Percentiles rank a stretch among this genome's conserved stretches.
Conservation (phyloP, 2,113 vertebrate species). For the Chelonoidis abingdonii region DNA sequence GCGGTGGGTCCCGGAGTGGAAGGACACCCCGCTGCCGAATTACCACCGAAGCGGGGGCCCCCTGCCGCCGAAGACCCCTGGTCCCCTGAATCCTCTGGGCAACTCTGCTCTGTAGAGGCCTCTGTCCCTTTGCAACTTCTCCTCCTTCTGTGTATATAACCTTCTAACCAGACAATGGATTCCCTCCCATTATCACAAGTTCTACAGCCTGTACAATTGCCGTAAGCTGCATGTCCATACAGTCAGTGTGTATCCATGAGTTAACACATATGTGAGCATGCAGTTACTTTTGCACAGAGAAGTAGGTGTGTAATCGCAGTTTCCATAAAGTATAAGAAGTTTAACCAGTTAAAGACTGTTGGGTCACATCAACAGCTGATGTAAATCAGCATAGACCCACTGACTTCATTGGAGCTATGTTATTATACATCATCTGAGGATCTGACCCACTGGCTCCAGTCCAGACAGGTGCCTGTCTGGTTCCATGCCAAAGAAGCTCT, state of each 20-base stretch:
- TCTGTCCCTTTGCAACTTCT: constrained; percentile 47
- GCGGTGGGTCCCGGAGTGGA: too few species aligned
- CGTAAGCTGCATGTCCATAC: constrained; percentile 74
- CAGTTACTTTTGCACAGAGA: constrained; percentile 30
- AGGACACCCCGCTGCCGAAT: too few species aligned
- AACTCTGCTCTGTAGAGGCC: not conserved
- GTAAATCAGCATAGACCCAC: constrained; percentile 44
- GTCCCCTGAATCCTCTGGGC: too few species aligned
- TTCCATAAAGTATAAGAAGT: constrained; percentile 36
- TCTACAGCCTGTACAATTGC: constrained; percentile 48
- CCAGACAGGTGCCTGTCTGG: constrained; percentile 51
- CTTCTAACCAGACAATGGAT: constrained; percentile 72
- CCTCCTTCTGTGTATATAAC: constrained; percentile 67
- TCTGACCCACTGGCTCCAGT: constrained; percentile 44
- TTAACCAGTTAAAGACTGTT: constrained; percentile 44
- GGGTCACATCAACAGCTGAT: constrained; percentile 18
- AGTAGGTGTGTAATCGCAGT: not conserved
- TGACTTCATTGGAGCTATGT: constrained; percentile 22
- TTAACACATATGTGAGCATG: constrained; percentile 42
- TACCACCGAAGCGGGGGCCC: too few species aligned
- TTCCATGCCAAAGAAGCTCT: constrained; percentile 23
- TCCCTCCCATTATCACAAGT: constrained; percentile 49
- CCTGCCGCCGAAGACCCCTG: too few species aligned
- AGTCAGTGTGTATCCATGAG: constrained; percentile 72
- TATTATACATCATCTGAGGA: constrained; percentile 39